Conservation (phyloP, 2,888 invertebrate species). For the Aleiodes leptofemur region DNA sequence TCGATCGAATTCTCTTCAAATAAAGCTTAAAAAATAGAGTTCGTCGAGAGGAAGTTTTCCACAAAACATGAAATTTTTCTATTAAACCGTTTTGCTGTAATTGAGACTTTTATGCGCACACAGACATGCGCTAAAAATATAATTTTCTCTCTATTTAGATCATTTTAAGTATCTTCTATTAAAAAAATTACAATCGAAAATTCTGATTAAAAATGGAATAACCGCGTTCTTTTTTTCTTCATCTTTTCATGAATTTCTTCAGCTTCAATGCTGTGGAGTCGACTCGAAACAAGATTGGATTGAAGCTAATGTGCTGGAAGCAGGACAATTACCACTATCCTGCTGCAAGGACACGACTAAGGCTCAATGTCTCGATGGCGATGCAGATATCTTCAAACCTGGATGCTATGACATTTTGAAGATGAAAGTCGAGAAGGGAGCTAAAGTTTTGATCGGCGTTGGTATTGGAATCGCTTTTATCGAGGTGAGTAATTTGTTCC, state of each 20-base stretch:
- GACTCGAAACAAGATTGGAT: constrained; percentile 65
- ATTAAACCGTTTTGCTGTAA: too few species aligned
- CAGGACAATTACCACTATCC: constrained; percentile 60
- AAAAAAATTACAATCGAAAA: too few species aligned
- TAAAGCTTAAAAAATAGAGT: too few species aligned
- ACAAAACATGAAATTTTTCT: too few species aligned
- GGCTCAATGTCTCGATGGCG: constrained; percentile 59
- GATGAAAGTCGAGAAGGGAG: constrained; percentile 77
- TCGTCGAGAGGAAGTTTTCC: too few species aligned
- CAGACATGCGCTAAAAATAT: too few species aligned
- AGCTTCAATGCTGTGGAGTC: constrained; percentile 71
- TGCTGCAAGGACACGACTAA: constrained; percentile 61
- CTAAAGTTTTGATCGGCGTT: constrained; percentile 79
- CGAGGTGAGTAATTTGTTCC: constrained; percentile 73
- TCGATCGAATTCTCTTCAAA: too few species aligned
- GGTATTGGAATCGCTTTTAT: constrained; percentile 82
- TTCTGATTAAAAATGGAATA: too few species aligned
- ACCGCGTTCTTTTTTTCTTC: neutral
- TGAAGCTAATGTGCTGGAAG: constrained; percentile 21
- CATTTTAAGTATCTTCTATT: too few species aligned
- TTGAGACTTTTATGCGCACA: too few species aligned
- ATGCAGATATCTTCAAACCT: constrained; percentile 71
- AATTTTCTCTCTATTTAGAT: too few species aligned
- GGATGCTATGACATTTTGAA: constrained; percentile 79
- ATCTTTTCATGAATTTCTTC: constrained; percentile 24